A percentile compares a stretch with the other conserved stretches of the same genome.
Evolutionary conservation across 2,797 vertebrate species (phyloP).

Genomic region (Oryzias dopingdopingensis): DNA sequence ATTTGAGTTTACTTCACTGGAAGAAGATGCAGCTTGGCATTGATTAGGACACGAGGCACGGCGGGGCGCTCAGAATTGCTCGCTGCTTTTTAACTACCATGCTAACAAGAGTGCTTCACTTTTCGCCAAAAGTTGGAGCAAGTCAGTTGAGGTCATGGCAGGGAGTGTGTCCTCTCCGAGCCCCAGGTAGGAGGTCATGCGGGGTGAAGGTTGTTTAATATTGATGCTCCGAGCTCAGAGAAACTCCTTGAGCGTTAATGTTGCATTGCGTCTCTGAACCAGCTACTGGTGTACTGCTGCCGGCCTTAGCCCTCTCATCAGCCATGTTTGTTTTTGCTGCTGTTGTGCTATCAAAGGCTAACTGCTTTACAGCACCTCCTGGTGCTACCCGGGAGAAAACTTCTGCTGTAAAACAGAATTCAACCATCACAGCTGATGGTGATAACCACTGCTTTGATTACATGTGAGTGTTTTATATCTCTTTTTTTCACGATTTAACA

Average conservation of each 20-base stretch:
- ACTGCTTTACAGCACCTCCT: slow-evolving; percentile 79
- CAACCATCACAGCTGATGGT: slow-evolving; percentile 60
- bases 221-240: slow-evolving; percentile 45
- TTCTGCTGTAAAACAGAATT: slow-evolving; percentile 45
- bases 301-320: slow-evolving; percentile 58
- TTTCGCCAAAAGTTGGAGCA: slow-evolving; percentile 47
- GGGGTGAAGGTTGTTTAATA: slow-evolving; percentile 47
- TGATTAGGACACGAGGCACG: slow-evolving; percentile 41
- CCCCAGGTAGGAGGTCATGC: slow-evolving; percentile 46
- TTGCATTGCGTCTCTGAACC: slow-evolving; percentile 56
- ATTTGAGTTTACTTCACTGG: slow-evolving; percentile 24
- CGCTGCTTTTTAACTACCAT: slow-evolving; percentile 31
- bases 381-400: slow-evolving; percentile 64
- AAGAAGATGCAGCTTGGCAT: slow-evolving; percentile 28
- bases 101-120: slow-evolving; percentile 32
- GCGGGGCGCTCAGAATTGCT: slow-evolving; percentile 37
- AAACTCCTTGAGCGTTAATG: slow-evolving; percentile 55
- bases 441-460: slow-evolving; percentile 52
- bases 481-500: slow-evolving; percentile 50
- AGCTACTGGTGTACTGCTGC: slow-evolving; percentile 44
- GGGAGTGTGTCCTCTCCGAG: slow-evolving; percentile 43
- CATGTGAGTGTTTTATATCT: slow-evolving; percentile 28
- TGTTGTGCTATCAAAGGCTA: slow-evolving; percentile 75
- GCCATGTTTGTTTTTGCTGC: slow-evolving; percentile 78
- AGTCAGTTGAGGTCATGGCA: slow-evolving; percentile 47